A percentile compares a stretch with the other conserved stretches of the same genome.
phyloP scores from a whole-genome alignment of 1,140 invertebrate species.

The Doryteuthis pealeii region DNA sequence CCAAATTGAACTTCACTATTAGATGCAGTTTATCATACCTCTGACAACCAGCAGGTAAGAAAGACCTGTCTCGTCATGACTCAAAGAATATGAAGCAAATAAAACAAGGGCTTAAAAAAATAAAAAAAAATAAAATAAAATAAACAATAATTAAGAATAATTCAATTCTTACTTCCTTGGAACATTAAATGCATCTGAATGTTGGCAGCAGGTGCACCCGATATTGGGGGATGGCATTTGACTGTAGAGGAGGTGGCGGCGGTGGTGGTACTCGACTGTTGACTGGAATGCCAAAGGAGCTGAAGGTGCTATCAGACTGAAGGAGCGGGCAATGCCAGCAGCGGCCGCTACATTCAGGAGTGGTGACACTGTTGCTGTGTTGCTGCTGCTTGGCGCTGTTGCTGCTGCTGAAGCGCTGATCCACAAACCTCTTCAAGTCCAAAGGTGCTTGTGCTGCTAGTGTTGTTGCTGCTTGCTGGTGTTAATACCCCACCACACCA shows the following conservation, averaged over 20 bases:
- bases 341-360: constrained; percentile 29
- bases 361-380: constrained; percentile 23
- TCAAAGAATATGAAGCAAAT: too few species aligned
- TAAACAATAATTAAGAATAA: too few species aligned
- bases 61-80: too few species aligned
- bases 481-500: constrained; percentile 17
- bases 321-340: constrained; percentile 23
- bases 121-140: too few species aligned
- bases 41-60: too few species aligned
- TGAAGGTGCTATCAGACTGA: not conserved
- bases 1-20: too few species aligned
- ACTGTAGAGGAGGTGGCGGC: constrained; percentile 6
- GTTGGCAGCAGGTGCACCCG: constrained; percentile 23
- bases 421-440: constrained; percentile 34
- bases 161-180: constrained; percentile 20
- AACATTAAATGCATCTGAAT: constrained; percentile 48
- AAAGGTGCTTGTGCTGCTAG: constrained; percentile 16
- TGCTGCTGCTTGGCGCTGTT: constrained; percentile 27
- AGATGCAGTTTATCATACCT: too few species aligned
- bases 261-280: constrained; percentile 32
- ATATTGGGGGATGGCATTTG: constrained; percentile 14
- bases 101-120: too few species aligned
- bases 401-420: constrained; percentile 31
- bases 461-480: constrained; percentile 21
- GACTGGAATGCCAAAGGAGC: constrained; percentile 39